Conservation (phyloP, 2,888 invertebrate genomes). For the Scrobipalpa costella region DNA sequence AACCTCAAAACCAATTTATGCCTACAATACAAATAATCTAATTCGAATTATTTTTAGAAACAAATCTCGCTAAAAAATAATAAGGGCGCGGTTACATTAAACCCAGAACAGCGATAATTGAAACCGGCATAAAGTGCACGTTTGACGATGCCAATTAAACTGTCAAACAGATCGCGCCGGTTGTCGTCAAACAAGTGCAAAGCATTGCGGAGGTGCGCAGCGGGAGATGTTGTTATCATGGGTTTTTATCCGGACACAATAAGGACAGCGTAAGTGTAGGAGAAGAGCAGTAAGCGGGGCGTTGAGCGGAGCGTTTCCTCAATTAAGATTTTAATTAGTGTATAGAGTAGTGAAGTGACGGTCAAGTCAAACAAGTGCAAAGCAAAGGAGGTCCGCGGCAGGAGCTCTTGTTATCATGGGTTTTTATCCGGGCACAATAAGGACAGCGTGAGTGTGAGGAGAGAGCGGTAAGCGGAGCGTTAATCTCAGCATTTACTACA, state of each 20-base stretch:
- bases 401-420: constrained; percentile 42
- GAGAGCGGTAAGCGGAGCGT: constrained; percentile 11
- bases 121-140: constrained; percentile 41
- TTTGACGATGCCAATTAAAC: constrained; percentile 61
- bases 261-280: background rate
- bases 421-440: constrained; percentile 33
- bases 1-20: too few relatives aligned
- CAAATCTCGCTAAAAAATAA: background rate
- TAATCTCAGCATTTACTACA: too few relatives aligned
- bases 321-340: too few relatives aligned
- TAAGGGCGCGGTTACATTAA: constrained; percentile 3
- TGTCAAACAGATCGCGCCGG: constrained; percentile 49
- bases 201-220: constrained; percentile 39
- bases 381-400: constrained; percentile 41
- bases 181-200: constrained; percentile 40
- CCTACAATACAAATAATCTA: too few relatives aligned
- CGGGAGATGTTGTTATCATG: constrained; percentile 44
- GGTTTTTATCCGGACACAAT: constrained; percentile 34
- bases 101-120: constrained; percentile 34
- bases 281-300: constrained; percentile 6
- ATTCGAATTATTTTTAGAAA: background rate
- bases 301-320: background rate
- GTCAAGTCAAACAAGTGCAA: constrained; percentile 37
- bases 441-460: background rate
- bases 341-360: too few relatives aligned